phyloP scores from a whole-genome alignment of 2,888 invertebrate genomes.

The Trissolcus japonicus region DNA sequence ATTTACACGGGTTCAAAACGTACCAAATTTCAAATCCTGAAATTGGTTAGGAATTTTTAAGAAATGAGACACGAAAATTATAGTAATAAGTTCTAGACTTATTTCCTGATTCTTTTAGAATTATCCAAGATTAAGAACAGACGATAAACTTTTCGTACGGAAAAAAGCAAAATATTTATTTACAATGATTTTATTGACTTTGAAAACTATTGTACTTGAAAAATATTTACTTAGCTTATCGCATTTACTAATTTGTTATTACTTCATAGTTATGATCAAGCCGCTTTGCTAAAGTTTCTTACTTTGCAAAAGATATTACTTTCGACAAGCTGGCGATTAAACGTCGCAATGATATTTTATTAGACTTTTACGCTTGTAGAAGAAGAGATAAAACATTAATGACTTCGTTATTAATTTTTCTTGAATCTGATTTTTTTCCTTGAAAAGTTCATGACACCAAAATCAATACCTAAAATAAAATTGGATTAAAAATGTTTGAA shows the following conservation, averaged over 20 bases:
- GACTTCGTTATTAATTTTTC: constrained; percentile 40
- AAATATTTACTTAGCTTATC: constrained; percentile 29
- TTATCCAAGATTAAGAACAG: too few species aligned
- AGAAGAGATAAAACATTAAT: constrained; percentile 41
- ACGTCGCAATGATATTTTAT: constrained; percentile 50
- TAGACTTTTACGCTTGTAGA: constrained; percentile 42
- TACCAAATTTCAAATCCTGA: too few species aligned
- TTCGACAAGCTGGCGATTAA: constrained; percentile 53
- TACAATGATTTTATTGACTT: constrained; percentile 12
- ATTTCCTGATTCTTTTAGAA: too few species aligned
- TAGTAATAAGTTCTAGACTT: too few species aligned
- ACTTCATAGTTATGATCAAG: constrained; percentile 44
- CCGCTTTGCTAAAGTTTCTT: constrained; percentile 47
- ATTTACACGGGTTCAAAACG: too few species aligned
- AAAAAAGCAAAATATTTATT: constrained; percentile 22
- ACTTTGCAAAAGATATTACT: constrained; percentile 51
- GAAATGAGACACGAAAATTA: too few species aligned
- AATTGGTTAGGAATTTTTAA: too few species aligned
- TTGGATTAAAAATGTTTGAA: too few species aligned
- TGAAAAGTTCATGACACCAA: constrained; percentile 25
- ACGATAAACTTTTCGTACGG: background rate
- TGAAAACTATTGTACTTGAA: constrained; percentile 36
- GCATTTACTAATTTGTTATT: constrained; percentile 43
- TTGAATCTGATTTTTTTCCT: background rate
- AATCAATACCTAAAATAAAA: background rate